Evolutionary conservation across 2,888 invertebrate species (phyloP), one percentile per base, ranked within the genome.

Genomic region (Pyrochroa serraticornis): DNA sequence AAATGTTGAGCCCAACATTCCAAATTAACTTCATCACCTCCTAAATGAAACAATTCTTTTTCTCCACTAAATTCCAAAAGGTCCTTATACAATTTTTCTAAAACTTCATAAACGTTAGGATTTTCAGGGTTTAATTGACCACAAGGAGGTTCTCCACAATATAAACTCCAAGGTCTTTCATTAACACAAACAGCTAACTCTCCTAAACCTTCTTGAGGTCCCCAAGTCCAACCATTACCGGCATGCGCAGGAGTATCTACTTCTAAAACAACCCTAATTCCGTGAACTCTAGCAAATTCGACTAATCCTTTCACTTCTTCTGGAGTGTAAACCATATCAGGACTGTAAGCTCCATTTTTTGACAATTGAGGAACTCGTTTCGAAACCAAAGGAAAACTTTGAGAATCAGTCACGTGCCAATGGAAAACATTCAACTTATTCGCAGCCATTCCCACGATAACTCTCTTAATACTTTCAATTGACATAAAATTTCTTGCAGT

Each of bases 371-470:
- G 93, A 49, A 87, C 89, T 61, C 86, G 83, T 14, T 86, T 85
- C 2, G 92, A 85, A 61, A 89, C 86, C 75, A 93, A 88, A 0
- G 97, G 96, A 79, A 96, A 96, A 65, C 95, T 93, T 77, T 96
- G 95, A 8, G 95, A 93, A 77, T 97, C 97, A 3, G 89, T 89
- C 31, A 92, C 83, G 72, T 93, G 92, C 96, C 96, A 96, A 74
- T 97, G 96, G 73, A 97, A 91, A 1, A 93, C 92, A 80, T 97
- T 97, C 64, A 96, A 78, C 79, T 97, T 97, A 69, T 89, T 88
- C 41, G 92, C 87, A 0, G 91, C 88, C 96, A 97, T 95, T 1
- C 91, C 95, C 57, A 92, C 89, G 71, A 97, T 81, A 7, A 92
- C 89, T 7, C 88, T 83, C 68, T 89, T 85, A 35, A 92, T 82